Conservation (phyloP, 2,113 vertebrate genomes). For the Ovibos moschatus region DNA sequence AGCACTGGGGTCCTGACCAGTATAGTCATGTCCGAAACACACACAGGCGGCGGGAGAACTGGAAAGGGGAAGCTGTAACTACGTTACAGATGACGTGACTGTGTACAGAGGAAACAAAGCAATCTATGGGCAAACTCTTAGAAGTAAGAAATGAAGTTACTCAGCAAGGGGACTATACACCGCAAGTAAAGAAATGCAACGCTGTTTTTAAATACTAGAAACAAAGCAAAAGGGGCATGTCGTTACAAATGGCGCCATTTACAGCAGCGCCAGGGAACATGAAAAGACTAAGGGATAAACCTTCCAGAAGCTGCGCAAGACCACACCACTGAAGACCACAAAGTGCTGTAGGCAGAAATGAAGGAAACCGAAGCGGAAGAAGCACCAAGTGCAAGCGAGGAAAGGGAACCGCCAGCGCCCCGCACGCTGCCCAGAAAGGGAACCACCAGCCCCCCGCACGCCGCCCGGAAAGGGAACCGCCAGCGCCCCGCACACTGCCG, state of each 20-base stretch:
- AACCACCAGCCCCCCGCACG: background rate
- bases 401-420: too few relatives aligned
- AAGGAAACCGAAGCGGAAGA: background rate
- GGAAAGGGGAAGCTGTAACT: background rate
- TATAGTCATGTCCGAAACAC: background rate
- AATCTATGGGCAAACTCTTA: background rate
- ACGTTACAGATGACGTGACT: background rate
- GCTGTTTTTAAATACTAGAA: background rate
- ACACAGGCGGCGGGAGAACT: background rate
- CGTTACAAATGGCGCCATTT: too few relatives aligned
- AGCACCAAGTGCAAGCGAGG: too few relatives aligned
- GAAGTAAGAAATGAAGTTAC: background rate
- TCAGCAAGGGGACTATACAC: background rate
- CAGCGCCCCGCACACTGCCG: accelerated
- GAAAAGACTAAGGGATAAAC: background rate
- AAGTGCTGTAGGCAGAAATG: accelerated
- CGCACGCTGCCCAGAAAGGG: too few relatives aligned
- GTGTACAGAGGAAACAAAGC: background rate
- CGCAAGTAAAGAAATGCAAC: too few relatives aligned
- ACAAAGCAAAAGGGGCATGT: background rate
- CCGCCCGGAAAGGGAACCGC: background rate
- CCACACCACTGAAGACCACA: background rate
- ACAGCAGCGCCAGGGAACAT: background rate
- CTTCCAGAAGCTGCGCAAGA: background rate
- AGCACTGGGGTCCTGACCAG: accelerated